phyloP scores from a whole-genome alignment of 2,113 vertebrate species.

The Megaceryle maxima region DNA sequence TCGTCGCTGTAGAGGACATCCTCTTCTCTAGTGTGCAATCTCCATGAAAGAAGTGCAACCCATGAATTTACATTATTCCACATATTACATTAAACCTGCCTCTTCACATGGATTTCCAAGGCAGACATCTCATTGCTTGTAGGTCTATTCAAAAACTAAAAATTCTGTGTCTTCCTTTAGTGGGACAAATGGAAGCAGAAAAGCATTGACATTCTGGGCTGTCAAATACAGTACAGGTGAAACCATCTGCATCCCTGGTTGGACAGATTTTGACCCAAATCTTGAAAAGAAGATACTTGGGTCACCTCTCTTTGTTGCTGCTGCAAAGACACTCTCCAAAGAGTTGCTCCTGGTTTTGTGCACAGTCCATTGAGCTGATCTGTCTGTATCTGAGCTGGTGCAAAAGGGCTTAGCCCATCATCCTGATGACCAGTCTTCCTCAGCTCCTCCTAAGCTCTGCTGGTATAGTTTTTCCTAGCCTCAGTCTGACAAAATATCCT shows the following conservation, averaged over 20 bases:
- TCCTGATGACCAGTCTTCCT: background rate
- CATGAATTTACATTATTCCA: background rate
- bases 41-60: background rate
- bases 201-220: background rate
- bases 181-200: background rate
- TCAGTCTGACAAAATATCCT: background rate
- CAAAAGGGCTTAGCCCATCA: background rate
- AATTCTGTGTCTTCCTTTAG: background rate
- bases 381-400: background rate
- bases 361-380: background rate
- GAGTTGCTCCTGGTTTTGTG: background rate
- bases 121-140: background rate
- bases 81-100: background rate
- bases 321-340: background rate
- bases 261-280: background rate
- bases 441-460: background rate
- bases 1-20: background rate
- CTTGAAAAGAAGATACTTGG: background rate
- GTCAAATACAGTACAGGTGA: accelerated
- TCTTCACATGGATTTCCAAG: background rate
- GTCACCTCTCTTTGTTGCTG: background rate
- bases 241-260: background rate
- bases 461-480: background rate
- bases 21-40: background rate
- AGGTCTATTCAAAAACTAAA: background rate